phyloP scores from a whole-genome alignment of 1,140 invertebrate species.

The Bombus polaris region DNA sequence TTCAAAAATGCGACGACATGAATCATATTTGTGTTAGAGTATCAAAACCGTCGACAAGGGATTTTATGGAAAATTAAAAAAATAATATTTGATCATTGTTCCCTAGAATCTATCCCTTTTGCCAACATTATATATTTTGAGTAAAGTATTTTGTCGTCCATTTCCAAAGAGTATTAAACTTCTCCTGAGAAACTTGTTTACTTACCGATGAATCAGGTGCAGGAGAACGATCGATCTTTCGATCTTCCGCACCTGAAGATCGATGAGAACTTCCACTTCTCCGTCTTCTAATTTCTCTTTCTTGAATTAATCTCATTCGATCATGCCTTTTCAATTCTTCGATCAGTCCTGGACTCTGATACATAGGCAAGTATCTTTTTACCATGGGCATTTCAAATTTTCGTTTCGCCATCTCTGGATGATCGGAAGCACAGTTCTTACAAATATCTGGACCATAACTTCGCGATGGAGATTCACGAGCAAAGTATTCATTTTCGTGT shows the following conservation, averaged over 20 bases:
- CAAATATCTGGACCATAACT: background rate
- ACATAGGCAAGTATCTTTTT: conserved; percentile 64
- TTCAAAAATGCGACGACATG: background rate
- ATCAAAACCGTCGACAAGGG: too few relatives aligned
- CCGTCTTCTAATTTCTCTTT: conserved; percentile 52
- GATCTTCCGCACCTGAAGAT: conserved; percentile 1
- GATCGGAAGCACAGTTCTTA: background rate
- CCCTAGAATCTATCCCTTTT: background rate
- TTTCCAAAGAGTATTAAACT: background rate
- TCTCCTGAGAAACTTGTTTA: background rate
- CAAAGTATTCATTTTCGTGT: background rate
- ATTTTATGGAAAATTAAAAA: background rate
- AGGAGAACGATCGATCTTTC: background rate
- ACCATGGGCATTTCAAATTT: conserved; percentile 43
- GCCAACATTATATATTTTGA: too few relatives aligned
- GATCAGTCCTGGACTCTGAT: conserved; percentile 62
- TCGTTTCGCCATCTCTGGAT: background rate
- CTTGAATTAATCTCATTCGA: conserved; percentile 62
- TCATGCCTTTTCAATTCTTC: conserved; percentile 67
- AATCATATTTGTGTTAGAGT: background rate
- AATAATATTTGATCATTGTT: background rate
- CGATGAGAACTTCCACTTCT: background rate
- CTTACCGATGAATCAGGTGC: background rate
- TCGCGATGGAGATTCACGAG: background rate
- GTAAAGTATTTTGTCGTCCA: too few relatives aligned